Base-by-base conservation (phyloP, 2,888 invertebrate genomes). In the Ferdinandea cuprea region DNA sequence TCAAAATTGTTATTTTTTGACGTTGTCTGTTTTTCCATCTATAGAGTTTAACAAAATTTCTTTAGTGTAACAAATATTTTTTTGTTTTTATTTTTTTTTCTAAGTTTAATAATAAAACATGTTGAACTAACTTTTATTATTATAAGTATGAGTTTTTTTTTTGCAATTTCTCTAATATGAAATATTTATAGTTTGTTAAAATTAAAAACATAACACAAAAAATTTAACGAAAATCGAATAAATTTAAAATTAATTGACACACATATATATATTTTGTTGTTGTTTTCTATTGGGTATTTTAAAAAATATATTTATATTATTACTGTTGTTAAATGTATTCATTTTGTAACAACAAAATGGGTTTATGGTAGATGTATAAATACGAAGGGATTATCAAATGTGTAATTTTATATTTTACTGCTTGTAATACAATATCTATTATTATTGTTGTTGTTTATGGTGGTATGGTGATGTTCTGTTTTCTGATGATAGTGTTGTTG, bases 11-110 rank as follows among this genome's bases (percentile, higher is more conserved):
- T 59, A 52, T 17, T 32, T 40, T 37, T 65, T 52, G 40, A 52
- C 37, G 8, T 15, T 19, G 8, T 58, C 17, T 69, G 17, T 48
- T 61, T 30, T 59, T 28, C 32, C 28, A 32, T 74, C 76, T 76
- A 80, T 63, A 63, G 25, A 52, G 42, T 44, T 76, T 76, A 81
- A 81, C 59, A 69, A 48, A 42, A 17, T 35, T 59, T 73, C 73
- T 63, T 63, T 37, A 28, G 52, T 77, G 54, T 72, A 78, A 83
- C 73, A 83, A 83, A 83, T 73, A 73, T 8, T 46, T 78, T 78
- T 83, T 78, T 68, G 37, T 35, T 80, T 32, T 50, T 9, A 13
- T 50, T 28, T 28, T 54, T 73, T 28, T 52, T 28, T 50, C 42
- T 54, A 56, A 40, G 25, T 25, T 63, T 7, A 52, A 48, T 74